Evolutionary conservation across 1,140 invertebrate species (phyloP).

Genomic region (Adelges cooleyi): DNA sequence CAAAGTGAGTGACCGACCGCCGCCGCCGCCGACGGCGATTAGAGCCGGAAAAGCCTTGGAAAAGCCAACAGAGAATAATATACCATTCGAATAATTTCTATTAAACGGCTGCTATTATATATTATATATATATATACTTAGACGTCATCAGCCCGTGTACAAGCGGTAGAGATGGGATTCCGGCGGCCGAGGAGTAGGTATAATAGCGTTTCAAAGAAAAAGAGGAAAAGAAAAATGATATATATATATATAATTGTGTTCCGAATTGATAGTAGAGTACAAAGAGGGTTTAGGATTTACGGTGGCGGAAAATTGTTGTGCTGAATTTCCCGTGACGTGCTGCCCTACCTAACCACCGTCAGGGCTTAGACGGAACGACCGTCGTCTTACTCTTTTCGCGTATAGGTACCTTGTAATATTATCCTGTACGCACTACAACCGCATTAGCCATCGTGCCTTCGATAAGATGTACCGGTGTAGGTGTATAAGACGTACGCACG

Average conservation of each 20-base stretch:
- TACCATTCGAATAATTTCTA: no score
- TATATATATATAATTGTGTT: constrained; percentile 27
- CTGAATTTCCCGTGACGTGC: not conserved
- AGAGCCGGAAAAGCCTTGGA: not conserved
- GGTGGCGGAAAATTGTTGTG: constrained; percentile 19
- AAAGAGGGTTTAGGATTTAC: constrained; percentile 18
- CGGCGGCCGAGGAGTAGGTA: no score
- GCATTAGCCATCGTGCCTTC: no score
- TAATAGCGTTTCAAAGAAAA: constrained; percentile 24
- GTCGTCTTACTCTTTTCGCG: not conserved
- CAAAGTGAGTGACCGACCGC: constrained; percentile 4
- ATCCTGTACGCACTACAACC: no score
- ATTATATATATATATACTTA: no score
- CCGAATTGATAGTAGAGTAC: constrained; percentile 18
- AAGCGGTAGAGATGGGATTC: no score
- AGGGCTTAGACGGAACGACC: not conserved
- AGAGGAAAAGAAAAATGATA: no score
- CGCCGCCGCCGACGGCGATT: not conserved
- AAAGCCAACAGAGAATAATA: constrained; percentile 11
- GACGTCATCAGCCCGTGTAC: no score
- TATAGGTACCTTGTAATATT: not conserved
- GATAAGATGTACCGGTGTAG: no score
- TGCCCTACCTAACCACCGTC: not conserved
- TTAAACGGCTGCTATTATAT: no score
- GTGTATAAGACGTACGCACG: no score